Evolutionary conservation across 2,888 invertebrate genomes (phyloP).

Genomic region (Erpobdella octoculata): DNA sequence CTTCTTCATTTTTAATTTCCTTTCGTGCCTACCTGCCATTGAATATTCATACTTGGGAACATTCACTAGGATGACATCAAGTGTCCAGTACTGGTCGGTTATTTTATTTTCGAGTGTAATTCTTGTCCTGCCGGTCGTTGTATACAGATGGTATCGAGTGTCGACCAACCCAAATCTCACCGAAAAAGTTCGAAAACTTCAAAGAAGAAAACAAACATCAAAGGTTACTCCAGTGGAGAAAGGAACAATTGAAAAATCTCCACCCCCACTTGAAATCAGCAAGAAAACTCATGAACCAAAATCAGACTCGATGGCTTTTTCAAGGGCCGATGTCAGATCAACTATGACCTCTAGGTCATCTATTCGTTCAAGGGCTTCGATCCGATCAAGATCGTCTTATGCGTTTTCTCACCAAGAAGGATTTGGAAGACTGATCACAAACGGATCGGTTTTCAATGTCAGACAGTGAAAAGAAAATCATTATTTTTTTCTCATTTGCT

Average conservation of each 20-base stretch:
- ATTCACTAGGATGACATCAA: not conserved
- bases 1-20: constrained; percentile 13
- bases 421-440: constrained; percentile 90
- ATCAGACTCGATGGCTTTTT: not conserved
- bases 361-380: constrained; percentile 20
- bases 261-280: not conserved
- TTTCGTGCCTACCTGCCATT: constrained; percentile 10
- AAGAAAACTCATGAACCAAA: not conserved
- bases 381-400: constrained; percentile 63
- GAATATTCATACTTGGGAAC: not conserved
- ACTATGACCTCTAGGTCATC: constrained; percentile 57
- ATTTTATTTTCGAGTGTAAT: not conserved
- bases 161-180: too few relatives aligned
- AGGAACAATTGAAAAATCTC: too few relatives aligned
- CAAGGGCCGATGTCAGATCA: not conserved
- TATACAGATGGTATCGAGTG: not conserved
- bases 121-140: not conserved
- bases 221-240: not conserved
- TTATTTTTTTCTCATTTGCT: too few relatives aligned
- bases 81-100: not conserved
- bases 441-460: constrained; percentile 70
- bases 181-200: not conserved
- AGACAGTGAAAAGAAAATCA: too few relatives aligned
- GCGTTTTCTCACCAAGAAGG: constrained; percentile 96
- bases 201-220: not conserved